These are phyloP conservation scores for Pontoporia blainvillei DNA, from an alignment of 2,113 vertebrate species.

Conservation along the genomic window DNA sequence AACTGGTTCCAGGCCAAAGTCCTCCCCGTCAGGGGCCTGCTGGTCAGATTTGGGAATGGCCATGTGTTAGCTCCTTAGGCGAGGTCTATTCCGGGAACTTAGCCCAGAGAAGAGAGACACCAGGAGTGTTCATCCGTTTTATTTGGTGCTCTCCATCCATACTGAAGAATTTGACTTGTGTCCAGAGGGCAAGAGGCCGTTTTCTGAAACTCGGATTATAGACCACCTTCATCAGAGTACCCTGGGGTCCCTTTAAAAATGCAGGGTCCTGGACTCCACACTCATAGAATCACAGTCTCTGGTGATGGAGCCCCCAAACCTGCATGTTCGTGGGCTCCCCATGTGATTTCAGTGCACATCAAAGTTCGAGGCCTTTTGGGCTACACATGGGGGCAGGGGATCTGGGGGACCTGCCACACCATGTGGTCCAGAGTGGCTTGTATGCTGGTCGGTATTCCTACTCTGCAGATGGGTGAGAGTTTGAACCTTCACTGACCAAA, in stretches of 20 bases:
- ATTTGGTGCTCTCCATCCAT: neutral
- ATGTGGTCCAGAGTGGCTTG: neutral
- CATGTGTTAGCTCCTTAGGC: slow-evolving; percentile 48
- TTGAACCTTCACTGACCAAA: neutral
- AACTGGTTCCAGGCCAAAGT: neutral
- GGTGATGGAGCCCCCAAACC: neutral
- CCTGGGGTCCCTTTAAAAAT: neutral
- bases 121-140: neutral
- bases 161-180: neutral
- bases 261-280: neutral
- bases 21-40: neutral
- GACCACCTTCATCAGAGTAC: neutral
- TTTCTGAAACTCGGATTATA: neutral
- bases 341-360: neutral
- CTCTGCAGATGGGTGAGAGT: neutral
- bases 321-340: neutral
- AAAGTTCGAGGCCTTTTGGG: neutral
- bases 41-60: neutral
- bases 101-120: slow-evolving; percentile 39
- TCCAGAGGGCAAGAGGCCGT: neutral
- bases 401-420: neutral
- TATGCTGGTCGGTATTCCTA: no score
- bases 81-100: slow-evolving; percentile 53
- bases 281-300: neutral
- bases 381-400: neutral